Base-by-base conservation (phyloP, 2,888 invertebrate genomes). In the Caenorhabditis sp. region DNA sequence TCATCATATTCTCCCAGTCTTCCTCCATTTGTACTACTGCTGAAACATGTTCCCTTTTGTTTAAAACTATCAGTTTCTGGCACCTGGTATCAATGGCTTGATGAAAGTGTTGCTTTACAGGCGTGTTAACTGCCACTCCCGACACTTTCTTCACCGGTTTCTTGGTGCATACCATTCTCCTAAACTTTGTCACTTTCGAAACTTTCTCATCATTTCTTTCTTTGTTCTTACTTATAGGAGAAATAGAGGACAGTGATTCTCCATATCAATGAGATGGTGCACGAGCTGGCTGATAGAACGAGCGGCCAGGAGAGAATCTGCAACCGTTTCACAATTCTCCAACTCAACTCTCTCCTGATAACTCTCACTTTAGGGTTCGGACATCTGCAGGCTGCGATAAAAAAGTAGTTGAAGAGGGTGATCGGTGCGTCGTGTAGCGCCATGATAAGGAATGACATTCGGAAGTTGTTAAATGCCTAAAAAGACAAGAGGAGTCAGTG, bases 361-460 rank as follows among this genome's bases (percentile, higher is more conserved):
- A 76, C 37, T 40, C 40, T n/a, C 53, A 91, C 90, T 56, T 85
- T 77, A 24, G 89, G 85, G 28, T 89, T 88, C 13, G 89, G 84
- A 82, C 91, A 89, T 35, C 91, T 84, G 77, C 91, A 92, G 1
- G 90, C 81, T 28, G 89, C 74, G 13, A 92, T 74, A 56, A 90
- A 83, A 84, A 92, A 91, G 80, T 87, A 91, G 77, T 92, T 92
- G 74, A 88, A 64, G 44, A 91, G 64, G 5, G 90, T 90, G 87
- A 92, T 88, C 9, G 92, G 91, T 20, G 81, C 83, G 65, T 92
- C 91, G 74, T 92, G 90, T 2, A 91, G 82, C 13, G 85, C 55
- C 87, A 91, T 87, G 60, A 92, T 85, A 37, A 91, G 87, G 56
- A 91, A 91, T 28, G 89, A 86, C 35, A 91, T 89, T n/a, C 92